Evolutionary conservation across 2,113 vertebrate genomes (phyloP).

Genomic region (Ctenodactylus gundi): DNA sequence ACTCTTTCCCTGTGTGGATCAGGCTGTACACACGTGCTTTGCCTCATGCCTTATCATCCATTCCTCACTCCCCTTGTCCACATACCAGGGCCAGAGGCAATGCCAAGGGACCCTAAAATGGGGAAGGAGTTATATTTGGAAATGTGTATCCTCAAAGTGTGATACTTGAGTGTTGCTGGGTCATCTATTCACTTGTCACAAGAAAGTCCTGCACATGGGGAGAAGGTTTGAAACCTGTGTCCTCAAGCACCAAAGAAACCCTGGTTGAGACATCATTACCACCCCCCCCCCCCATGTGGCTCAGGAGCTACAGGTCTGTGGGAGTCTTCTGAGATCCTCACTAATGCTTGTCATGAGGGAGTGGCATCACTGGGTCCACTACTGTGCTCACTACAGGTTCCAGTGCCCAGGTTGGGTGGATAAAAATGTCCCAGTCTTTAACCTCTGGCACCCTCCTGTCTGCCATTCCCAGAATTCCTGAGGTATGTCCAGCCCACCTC

Average conservation of each 20-base stretch:
- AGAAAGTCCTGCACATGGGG: background rate
- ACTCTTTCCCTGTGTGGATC: too few species aligned
- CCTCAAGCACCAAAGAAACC: background rate
- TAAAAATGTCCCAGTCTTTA: background rate
- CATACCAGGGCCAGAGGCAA: too few species aligned
- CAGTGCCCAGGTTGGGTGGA: background rate
- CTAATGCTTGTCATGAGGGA: background rate
- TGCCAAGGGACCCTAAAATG: background rate
- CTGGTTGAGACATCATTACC: background rate
- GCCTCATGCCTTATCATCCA: background rate
- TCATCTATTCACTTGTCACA: background rate
- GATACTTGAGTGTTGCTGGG: background rate
- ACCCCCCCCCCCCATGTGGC: accelerated
- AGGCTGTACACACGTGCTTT: background rate
- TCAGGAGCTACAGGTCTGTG: background rate
- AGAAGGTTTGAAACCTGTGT: background rate
- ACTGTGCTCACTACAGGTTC: background rate
- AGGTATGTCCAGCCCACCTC: background rate
- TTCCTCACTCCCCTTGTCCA: background rate
- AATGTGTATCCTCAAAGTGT: background rate
- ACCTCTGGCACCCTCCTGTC: background rate
- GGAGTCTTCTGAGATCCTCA: background rate
- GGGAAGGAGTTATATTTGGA: background rate
- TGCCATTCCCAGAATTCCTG: background rate
- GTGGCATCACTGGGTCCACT: background rate